Percentiles rank a stretch among this genome's conserved stretches.
These are phyloP conservation scores for Pristionchus fissidentatus DNA, from an alignment of 2,888 invertebrate genomes.

Conservation along the genomic window DNA sequence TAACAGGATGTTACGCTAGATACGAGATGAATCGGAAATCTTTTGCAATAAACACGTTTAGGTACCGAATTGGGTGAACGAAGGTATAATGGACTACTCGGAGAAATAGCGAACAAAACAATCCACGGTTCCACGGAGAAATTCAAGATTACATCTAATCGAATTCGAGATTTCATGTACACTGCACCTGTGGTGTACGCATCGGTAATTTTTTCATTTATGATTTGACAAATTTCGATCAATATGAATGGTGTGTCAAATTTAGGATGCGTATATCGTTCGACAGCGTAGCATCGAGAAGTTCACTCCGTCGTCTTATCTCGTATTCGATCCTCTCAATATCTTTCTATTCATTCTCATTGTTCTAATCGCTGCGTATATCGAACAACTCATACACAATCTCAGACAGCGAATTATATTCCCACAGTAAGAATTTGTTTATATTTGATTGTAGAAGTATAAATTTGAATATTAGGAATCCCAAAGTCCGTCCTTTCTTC, in stretches of 20 bases:
- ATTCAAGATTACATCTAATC: slow-evolving; percentile 29
- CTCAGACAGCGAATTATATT: background rate
- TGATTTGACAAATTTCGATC: background rate
- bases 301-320: background rate
- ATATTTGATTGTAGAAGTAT: background rate
- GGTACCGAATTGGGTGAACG: background rate
- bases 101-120: background rate
- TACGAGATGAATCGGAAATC: background rate
- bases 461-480: no score
- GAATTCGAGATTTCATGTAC: slow-evolving; percentile 19
- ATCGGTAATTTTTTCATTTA: background rate
- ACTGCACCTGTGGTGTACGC: slow-evolving; percentile 15
- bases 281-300: background rate
- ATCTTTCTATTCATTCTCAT: slow-evolving; percentile 3
- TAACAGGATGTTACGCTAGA: background rate
- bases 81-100: background rate
- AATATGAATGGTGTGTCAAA: background rate
- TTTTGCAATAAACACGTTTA: no score
- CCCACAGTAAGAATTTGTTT: background rate
- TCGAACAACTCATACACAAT: background rate
- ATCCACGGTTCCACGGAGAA: slow-evolving; percentile 15
- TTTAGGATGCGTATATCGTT: background rate
- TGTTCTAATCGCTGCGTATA: background rate
- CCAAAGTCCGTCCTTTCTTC: background rate
- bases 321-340: slow-evolving; percentile 23